Base-by-base conservation (phyloP, 2,113 vertebrate genomes). In the Bagarius yarrelli region DNA sequence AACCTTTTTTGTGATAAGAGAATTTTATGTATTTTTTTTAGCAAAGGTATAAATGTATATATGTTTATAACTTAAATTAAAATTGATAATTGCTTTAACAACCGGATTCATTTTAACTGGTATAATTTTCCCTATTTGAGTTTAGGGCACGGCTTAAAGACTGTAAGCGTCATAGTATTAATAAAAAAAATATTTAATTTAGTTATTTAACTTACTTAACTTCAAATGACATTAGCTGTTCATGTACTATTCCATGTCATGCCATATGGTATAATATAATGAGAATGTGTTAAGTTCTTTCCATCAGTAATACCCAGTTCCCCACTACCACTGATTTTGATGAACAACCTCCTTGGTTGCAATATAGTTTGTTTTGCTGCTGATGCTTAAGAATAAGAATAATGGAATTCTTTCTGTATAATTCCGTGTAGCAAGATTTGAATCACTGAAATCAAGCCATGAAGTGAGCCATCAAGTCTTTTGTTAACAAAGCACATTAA, bases 401-500 rank as follows among this genome's bases (percentile, higher is more conserved):
- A 67, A n/a, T 34, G 23, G 40, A 67, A 67, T n/a, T n/a, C n/a
- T n/a, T n/a, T n/a, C n/a, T n/a, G n/a, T n/a, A n/a, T n/a, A n/a
- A n/a, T n/a, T n/a, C n/a, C n/a, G n/a, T n/a, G n/a, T n/a, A n/a
- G n/a, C n/a, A n/a, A n/a, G n/a, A n/a, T n/a, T n/a, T n/a, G n/a
- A n/a, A n/a, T n/a, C n/a, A n/a, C n/a, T n/a, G n/a, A n/a, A n/a
- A n/a, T n/a, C n/a, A n/a, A n/a, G n/a, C n/a, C n/a, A n/a, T 82
- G 70, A 75, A 19, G 75, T 83, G 21, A 75, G 66, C 83, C 71
- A 34, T 84, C 84, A 84, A 84, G 21, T 59, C 83, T 85, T 59
- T 83, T 56, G 32, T 82, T 83, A 85, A 81, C 83, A 81, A 18
- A 27, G 27, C 55, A 32, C 77, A 71, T 85, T 21, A 60, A 63